Conservation (phyloP, 2,888 invertebrate species). For the Drosophila buzzatii region DNA sequence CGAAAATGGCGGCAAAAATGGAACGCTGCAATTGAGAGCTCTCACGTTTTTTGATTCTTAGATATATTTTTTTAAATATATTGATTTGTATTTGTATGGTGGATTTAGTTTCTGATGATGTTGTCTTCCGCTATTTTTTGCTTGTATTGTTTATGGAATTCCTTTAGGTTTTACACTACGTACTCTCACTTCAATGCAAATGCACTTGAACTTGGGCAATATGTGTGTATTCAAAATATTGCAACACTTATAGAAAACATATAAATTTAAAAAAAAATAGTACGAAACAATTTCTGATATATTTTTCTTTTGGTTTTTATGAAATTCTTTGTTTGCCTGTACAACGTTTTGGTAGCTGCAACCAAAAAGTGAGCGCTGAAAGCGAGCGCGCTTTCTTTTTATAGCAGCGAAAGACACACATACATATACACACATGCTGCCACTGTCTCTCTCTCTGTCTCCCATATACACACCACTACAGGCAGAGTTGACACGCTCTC, state of each 20-base stretch:
- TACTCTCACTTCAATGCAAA: slow-evolving; percentile 60
- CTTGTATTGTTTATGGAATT: slow-evolving; percentile 45
- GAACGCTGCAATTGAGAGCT: slow-evolving; percentile 11
- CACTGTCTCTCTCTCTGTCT: slow-evolving; percentile 1
- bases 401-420: slow-evolving; percentile 52
- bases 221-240: slow-evolving; percentile 25
- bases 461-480: slow-evolving; percentile 1
- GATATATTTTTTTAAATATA: neutral
- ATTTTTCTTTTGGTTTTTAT: slow-evolving; percentile 8
- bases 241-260: slow-evolving; percentile 33
- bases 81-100: neutral
- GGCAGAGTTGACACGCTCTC: slow-evolving; percentile 6
- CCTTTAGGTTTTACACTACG: slow-evolving; percentile 37
- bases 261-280: slow-evolving; percentile 5
- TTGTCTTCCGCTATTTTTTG: slow-evolving; percentile 5
- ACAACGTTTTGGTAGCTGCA: slow-evolving; percentile 79
- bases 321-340: slow-evolving; percentile 44
- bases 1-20: slow-evolving; percentile 22
- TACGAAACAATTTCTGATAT: slow-evolving; percentile 20
- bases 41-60: slow-evolving; percentile 32
- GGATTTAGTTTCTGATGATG: neutral
- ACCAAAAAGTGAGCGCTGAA: slow-evolving; percentile 84
- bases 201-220: slow-evolving; percentile 53
- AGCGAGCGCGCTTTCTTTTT: slow-evolving; percentile 72
- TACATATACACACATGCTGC: slow-evolving; percentile 9